These are phyloP conservation scores for Drosophila mercatorum DNA, from an alignment of 2,888 invertebrate genomes.

Conservation along the genomic window DNA sequence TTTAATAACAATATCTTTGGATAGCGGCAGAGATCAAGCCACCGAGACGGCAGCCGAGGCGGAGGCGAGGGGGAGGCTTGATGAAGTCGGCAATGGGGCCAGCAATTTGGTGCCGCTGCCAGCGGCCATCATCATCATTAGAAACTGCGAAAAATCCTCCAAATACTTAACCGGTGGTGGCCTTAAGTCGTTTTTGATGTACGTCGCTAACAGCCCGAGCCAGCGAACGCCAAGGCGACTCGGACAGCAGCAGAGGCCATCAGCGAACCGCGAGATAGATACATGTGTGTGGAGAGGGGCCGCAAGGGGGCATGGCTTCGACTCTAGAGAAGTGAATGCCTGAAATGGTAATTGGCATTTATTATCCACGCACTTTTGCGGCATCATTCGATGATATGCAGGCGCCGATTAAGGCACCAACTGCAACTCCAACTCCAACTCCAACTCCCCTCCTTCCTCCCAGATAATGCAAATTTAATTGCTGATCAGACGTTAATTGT, in stretches of 20 bases:
- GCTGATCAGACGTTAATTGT: slow-evolving; percentile 78
- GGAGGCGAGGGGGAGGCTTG: slow-evolving; percentile 4
- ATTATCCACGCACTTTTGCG: slow-evolving; percentile 69
- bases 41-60: background rate
- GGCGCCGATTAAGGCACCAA: slow-evolving; percentile 57
- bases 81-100: slow-evolving; percentile 48
- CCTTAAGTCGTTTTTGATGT: slow-evolving; percentile 77
- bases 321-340: slow-evolving; percentile 33
- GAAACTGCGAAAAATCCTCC: slow-evolving; percentile 75
- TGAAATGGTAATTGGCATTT: slow-evolving; percentile 47
- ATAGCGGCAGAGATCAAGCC: slow-evolving; percentile 7
- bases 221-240: slow-evolving; percentile 43
- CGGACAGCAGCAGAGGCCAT: slow-evolving; percentile 43
- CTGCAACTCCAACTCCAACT: slow-evolving; percentile 18
- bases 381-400: slow-evolving; percentile 65
- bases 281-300: background rate
- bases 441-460: slow-evolving; percentile 23
- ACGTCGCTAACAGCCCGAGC: slow-evolving; percentile 35
- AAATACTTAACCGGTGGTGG: slow-evolving; percentile 62
- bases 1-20: slow-evolving; percentile 16
- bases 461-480: slow-evolving; percentile 75
- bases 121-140: slow-evolving; percentile 71
- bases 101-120: slow-evolving; percentile 58
- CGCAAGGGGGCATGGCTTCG: background rate
- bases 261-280: slow-evolving; percentile 33